A percentile compares a stretch with the other conserved stretches of the same genome.
phyloP scores from a whole-genome alignment of 2,888 invertebrate species.

The Azorinus chamasolen region DNA sequence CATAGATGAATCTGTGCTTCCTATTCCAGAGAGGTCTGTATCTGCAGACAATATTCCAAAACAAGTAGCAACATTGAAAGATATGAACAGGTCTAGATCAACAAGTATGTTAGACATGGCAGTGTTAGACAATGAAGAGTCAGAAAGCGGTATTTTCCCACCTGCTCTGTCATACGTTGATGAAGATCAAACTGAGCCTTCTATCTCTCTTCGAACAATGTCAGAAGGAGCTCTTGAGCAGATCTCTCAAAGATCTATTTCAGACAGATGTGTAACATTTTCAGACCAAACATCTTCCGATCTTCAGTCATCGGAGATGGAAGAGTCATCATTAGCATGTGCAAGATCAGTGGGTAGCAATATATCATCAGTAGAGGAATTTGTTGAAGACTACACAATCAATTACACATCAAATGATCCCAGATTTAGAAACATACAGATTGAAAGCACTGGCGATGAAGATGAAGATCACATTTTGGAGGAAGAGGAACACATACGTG shows the following conservation, averaged over 20 bases:
- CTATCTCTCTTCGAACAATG: conserved; percentile 53
- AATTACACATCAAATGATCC: conserved; percentile 25
- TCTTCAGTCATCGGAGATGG: conserved; percentile 30
- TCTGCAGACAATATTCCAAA: conserved; percentile 77
- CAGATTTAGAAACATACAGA: neutral
- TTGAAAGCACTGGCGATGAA: conserved; percentile 35
- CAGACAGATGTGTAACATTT: conserved; percentile 49
- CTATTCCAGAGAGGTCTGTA: conserved; percentile 72
- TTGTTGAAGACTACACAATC: conserved; percentile 56
- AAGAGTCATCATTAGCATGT: conserved; percentile 42
- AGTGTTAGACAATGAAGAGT: conserved; percentile 50
- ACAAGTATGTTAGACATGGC: conserved; percentile 71
- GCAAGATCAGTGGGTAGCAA: conserved; percentile 46
- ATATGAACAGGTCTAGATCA: conserved; percentile 73
- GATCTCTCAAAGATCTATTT: conserved; percentile 42
- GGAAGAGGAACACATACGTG: conserved; percentile 42
- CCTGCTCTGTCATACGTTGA: conserved; percentile 58
- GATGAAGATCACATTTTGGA: conserved; percentile 43
- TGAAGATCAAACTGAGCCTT: conserved; percentile 52
- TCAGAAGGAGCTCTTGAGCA: conserved; percentile 54
- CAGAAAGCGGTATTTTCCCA: conserved; percentile 77
- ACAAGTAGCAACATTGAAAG: conserved; percentile 40
- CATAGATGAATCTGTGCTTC: conserved; percentile 70
- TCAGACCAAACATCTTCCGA: conserved; percentile 52
- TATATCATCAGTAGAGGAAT: conserved; percentile 39